A percentile compares a stretch with the other conserved stretches of the same genome.
phyloP scores from a whole-genome alignment of 2,888 invertebrate genomes.

The Agonum fuliginosum region DNA sequence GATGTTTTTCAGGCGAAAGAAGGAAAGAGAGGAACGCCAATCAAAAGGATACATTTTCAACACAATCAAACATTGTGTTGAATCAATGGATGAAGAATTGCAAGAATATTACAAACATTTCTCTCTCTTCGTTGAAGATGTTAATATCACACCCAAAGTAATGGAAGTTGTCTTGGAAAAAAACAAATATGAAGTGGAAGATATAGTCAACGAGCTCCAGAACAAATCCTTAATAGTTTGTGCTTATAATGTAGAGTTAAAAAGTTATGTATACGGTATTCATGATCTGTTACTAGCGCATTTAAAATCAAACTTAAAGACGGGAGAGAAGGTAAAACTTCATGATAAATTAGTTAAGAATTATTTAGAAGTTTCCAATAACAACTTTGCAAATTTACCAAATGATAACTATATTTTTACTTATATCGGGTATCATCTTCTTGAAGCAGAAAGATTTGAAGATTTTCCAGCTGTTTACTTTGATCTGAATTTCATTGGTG shows the following conservation, averaged over 20 bases:
- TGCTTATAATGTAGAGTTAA: slow-evolving; percentile 77
- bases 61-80: slow-evolving; percentile 72
- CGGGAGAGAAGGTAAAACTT: slow-evolving; percentile 72
- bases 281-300: slow-evolving; percentile 82
- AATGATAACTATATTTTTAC: slow-evolving; percentile 84
- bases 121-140: slow-evolving; percentile 81
- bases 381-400: slow-evolving; percentile 77
- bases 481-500: slow-evolving; percentile 82
- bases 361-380: slow-evolving; percentile 74
- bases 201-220: slow-evolving; percentile 78
- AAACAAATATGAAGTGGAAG: slow-evolving; percentile 74
- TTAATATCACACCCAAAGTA: slow-evolving; percentile 73
- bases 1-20: slow-evolving; percentile 56
- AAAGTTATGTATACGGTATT: slow-evolving; percentile 81
- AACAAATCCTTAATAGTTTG: slow-evolving; percentile 81
- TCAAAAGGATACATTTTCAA: slow-evolving; percentile 52
- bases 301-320: slow-evolving; percentile 73
- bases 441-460: slow-evolving; percentile 74
- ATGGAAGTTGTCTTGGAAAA: slow-evolving; percentile 74
- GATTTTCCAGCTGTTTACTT: slow-evolving; percentile 79
- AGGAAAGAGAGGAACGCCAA: background rate
- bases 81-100: slow-evolving; percentile 74
- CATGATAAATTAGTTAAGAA: slow-evolving; percentile 78
- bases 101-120: slow-evolving; percentile 78
- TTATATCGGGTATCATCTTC: slow-evolving; percentile 83